These are phyloP conservation scores for Cyclophora punctaria DNA, from an alignment of 2,888 invertebrate genomes.

Conservation along the genomic window DNA sequence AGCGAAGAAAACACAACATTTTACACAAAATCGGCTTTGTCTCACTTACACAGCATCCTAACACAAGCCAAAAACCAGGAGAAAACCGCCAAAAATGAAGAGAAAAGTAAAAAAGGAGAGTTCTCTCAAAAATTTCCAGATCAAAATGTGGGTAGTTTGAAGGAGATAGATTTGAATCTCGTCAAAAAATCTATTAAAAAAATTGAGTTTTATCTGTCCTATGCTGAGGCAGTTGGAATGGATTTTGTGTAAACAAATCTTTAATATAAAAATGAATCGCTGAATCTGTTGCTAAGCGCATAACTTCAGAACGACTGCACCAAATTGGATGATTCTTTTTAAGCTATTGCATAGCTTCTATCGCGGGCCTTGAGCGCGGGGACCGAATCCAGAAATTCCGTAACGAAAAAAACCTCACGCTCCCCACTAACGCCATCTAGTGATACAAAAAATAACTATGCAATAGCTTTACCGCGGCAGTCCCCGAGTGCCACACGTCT, in stretches of 20 bases:
- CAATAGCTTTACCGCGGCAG: no score
- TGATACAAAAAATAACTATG: no score
- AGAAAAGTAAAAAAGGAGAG: constrained; percentile 21
- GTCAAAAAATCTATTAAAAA: constrained; percentile 77
- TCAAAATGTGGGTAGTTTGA: constrained; percentile 59
- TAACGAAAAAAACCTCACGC: no score
- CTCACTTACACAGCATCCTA: constrained; percentile 77
- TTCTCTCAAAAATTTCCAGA: constrained; percentile 77
- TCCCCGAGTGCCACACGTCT: no score
- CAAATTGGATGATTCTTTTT: no score
- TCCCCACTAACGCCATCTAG: no score
- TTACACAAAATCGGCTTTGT: constrained; percentile 79
- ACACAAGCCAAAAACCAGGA: constrained; percentile 46
- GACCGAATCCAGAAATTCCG: no score
- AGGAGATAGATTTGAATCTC: constrained; percentile 68
- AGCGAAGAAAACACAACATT: constrained; percentile 64
- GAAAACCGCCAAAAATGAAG: not conserved
- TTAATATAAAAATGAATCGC: no score
- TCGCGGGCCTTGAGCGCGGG: no score
- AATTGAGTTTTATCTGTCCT: constrained; percentile 83
- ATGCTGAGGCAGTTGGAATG: constrained; percentile 62
- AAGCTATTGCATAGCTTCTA: no score
- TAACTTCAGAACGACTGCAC: no score
- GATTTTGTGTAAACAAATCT: constrained; percentile 28
- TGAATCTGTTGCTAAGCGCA: no score